Base-by-base conservation (phyloP, 2,888 invertebrate genomes). In the Brenthis ino region DNA sequence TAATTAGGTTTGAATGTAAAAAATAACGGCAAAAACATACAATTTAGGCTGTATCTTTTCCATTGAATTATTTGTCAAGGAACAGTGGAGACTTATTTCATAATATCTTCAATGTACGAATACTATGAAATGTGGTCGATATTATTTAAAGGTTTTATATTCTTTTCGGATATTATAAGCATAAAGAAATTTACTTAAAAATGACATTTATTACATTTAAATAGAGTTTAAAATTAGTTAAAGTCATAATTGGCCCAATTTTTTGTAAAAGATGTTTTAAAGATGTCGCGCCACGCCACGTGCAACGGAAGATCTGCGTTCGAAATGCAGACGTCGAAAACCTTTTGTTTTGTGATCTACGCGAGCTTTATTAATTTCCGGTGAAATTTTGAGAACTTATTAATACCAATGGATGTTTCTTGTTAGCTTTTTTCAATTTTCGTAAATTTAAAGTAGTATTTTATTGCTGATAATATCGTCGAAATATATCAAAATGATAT, bases 271-370 rank as follows among this genome's bases (percentile, higher is more conserved):
- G 43, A 53, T 12, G 58, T 43, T 60, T 53, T 14, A 70, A 70
- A 53, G 64, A 65, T 33, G 64, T 20, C 65, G n/a, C 14, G 72
- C 70, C 63, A 72, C 72, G 72, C 70, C 63, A 72, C 72, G 72
- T 67, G 69, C 57, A 70, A 50, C 55, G 65, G 68, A 60, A 65
- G 65, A 55, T n/a, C 65, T 55, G 54, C 33, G 48, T 33, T 43
- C 16, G 65, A 64, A 65, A 60, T 55, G 28, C 55, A 69, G 68
- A 14, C n/a, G 65, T 48, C 13, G 6, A 3, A 28, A 65, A 65
- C 65, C 33, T 57, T 68, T 65, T 20, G 1, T 33, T 56, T 6
- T 11, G 16, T 20, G 14, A 48, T 57, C 11, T 20, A 5, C 11
- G 5, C 8, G 20, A 20, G 8, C 24, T 12, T 11, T 20, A 12